These are phyloP conservation scores for Steinernema carpocapsae DNA, from an alignment of 2,888 invertebrate species.

Conservation along the genomic window DNA sequence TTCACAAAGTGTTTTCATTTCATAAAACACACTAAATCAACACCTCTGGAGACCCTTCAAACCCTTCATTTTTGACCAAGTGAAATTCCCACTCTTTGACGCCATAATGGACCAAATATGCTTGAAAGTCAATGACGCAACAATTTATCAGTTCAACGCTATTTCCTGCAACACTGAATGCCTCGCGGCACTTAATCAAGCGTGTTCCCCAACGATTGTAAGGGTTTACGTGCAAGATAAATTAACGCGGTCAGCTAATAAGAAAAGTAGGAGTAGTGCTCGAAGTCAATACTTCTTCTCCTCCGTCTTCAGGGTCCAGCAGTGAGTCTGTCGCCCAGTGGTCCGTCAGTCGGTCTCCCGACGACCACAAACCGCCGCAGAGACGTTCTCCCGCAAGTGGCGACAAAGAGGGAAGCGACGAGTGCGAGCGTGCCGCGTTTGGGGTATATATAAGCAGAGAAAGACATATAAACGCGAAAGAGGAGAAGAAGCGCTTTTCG, in stretches of 20 bases:
- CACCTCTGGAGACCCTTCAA: no score
- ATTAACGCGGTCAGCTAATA: slow-evolving; percentile 24
- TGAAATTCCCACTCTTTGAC: no score
- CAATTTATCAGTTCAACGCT: no score
- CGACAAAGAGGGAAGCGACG: neutral
- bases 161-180: slow-evolving; percentile 9
- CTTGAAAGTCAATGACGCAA: no score
- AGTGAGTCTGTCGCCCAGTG: neutral
- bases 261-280: slow-evolving; percentile 11
- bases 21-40: no score
- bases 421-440: neutral
- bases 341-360: neutral
- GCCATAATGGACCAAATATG: no score
- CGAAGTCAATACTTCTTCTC: slow-evolving; percentile 17
- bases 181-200: slow-evolving; percentile 15
- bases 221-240: slow-evolving; percentile 2
- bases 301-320: neutral
- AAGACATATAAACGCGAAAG: slow-evolving; percentile 8
- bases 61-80: no score
- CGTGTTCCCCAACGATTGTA: neutral
- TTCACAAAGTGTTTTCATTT: no score
- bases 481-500: no score
- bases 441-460: slow-evolving; percentile 11
- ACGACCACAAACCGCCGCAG: no score
- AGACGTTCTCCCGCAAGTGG: no score